These are phyloP conservation scores for Bilobella aurantiaca DNA, from an alignment of 1,140 invertebrate genomes.

Conservation along the genomic window DNA sequence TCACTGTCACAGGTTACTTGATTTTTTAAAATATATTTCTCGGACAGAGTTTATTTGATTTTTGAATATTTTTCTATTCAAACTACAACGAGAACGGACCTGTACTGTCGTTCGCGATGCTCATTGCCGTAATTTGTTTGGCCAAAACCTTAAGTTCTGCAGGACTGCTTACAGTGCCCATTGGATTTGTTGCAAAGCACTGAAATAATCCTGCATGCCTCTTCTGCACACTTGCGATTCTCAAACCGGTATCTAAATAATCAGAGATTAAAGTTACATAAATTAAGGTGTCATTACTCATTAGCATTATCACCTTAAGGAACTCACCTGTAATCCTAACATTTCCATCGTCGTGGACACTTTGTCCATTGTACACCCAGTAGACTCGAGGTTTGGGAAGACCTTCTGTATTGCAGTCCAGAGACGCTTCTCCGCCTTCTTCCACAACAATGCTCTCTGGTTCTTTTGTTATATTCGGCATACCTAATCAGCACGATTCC, in stretches of 20 bases:
- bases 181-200: conserved; percentile 71
- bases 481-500: too few species aligned
- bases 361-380: conserved; percentile 75
- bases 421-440: conserved; percentile 53
- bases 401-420: conserved; percentile 56
- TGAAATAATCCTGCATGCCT: conserved; percentile 77
- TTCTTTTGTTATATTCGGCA: conserved; percentile 49
- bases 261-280: too few species aligned
- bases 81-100: too few species aligned
- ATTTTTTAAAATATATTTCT: too few species aligned
- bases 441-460: conserved; percentile 50
- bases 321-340: conserved; percentile 33
- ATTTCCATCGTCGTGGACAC: conserved; percentile 43
- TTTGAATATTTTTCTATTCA: too few species aligned
- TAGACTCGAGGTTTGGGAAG: conserved; percentile 58
- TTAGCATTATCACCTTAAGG: not conserved
- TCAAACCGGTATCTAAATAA: conserved; percentile 47
- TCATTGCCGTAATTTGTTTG: conserved; percentile 53
- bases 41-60: too few species aligned
- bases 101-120: conserved; percentile 34
- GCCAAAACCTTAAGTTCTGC: conserved; percentile 61
- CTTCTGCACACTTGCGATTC: conserved; percentile 60
- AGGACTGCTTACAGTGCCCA: conserved; percentile 55
- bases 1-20: too few species aligned
- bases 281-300: conserved; percentile 1